phyloP scores from a whole-genome alignment of 1,140 invertebrate species.

The Myzus persicae region DNA sequence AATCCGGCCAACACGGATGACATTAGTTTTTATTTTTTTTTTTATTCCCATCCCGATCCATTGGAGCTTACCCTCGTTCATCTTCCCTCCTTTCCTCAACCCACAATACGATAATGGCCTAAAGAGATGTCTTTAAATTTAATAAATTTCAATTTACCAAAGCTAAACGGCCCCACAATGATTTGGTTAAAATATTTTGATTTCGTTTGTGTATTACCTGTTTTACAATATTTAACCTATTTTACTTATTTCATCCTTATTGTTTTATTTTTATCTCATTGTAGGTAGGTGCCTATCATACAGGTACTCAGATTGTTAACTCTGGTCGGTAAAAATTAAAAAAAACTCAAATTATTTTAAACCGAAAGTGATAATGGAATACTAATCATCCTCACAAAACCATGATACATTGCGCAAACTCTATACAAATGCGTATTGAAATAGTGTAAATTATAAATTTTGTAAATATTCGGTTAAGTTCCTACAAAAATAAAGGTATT shows the following conservation, averaged over 20 bases:
- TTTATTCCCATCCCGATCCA: too few relatives aligned
- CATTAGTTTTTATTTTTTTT: too few relatives aligned
- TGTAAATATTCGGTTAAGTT: background rate
- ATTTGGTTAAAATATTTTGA: background rate
- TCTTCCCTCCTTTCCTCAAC: background rate
- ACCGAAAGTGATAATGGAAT: background rate
- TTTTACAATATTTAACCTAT: too few relatives aligned
- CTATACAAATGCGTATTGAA: background rate
- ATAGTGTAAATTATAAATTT: background rate
- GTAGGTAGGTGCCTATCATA: too few relatives aligned
- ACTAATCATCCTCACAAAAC: background rate
- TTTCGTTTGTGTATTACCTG: too few relatives aligned
- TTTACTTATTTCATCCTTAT: too few relatives aligned
- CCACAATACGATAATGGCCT: background rate
- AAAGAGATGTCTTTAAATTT: background rate
- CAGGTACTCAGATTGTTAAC: too few relatives aligned
- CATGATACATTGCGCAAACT: background rate
- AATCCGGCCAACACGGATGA: too few relatives aligned
- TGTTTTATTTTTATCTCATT: too few relatives aligned
- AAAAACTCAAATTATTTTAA: background rate
- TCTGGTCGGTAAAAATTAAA: background rate
- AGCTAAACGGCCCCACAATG: background rate
- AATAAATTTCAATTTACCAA: background rate
- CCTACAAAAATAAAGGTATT: background rate
- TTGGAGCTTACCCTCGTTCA: too few relatives aligned